phyloP scores from a whole-genome alignment of 2,888 invertebrate species.

The Endotricha flammealis region DNA sequence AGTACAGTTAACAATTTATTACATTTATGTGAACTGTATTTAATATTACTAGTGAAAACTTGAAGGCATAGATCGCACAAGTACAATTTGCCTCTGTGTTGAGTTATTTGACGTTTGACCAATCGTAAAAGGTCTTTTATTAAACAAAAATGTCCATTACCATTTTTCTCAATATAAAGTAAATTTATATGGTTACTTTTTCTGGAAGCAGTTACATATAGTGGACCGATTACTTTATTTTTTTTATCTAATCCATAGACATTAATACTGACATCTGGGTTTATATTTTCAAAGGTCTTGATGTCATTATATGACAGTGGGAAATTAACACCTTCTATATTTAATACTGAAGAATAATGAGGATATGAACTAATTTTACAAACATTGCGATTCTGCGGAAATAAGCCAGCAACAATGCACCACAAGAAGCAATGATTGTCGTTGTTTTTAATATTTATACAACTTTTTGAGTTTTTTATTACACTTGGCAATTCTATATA shows the following conservation, averaged over 20 bases:
- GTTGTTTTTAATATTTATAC: conserved; percentile 8
- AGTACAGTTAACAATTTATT: background rate
- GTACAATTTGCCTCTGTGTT: conserved; percentile 9
- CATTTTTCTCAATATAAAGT: conserved; percentile 5
- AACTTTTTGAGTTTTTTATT: conserved; percentile 4
- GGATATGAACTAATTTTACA: conserved; percentile 6
- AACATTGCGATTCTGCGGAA: conserved; percentile 5
- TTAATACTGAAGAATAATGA: conserved; percentile 2
- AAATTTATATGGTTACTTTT: conserved; percentile 15
- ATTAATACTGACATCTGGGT: background rate
- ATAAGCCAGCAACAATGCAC: conserved; percentile 3
- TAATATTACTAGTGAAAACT: background rate
- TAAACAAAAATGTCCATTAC: conserved; percentile 1
- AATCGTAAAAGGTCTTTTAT: background rate
- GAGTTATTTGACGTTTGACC: conserved; percentile 11
- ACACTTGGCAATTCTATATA: conserved; percentile 2
- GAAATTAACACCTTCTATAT: conserved; percentile 1
- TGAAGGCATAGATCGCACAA: conserved; percentile 15
- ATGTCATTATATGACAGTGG: conserved; percentile 1
- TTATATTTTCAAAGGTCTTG: conserved; percentile 1
- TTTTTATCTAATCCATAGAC: conserved; percentile 9
- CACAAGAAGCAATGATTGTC: conserved; percentile 7
- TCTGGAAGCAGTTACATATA: conserved; percentile 11
- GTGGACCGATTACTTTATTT: conserved; percentile 12
- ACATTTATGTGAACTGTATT: background rate